These are phyloP conservation scores for Pseudochirops corinnae DNA, from an alignment of 2,797 vertebrate genomes.

Conservation along the genomic window DNA sequence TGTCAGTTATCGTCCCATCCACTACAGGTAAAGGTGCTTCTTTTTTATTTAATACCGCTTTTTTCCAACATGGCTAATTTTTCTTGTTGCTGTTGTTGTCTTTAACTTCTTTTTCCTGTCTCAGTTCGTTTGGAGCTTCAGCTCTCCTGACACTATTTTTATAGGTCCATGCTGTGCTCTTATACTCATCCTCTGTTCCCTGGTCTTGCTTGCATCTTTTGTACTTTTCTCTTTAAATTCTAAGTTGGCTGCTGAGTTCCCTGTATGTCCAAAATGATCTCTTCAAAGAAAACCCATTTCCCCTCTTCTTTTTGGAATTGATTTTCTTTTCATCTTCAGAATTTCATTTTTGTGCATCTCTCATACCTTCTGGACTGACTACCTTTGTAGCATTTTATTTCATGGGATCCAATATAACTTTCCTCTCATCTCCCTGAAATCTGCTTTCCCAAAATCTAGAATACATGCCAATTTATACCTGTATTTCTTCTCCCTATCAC, in stretches of 20 bases:
- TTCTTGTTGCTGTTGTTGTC: not conserved
- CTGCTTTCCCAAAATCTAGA: not conserved
- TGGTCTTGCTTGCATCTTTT: not conserved
- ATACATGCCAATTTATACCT: not conserved
- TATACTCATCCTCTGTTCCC: not conserved
- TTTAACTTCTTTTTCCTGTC: not conserved
- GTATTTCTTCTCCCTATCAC: not conserved
- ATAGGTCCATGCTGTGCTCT: not conserved
- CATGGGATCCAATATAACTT: not conserved
- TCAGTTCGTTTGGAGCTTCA: not conserved
- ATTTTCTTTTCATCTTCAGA: not conserved
- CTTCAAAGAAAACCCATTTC: not conserved
- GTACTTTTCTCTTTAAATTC: not conserved
- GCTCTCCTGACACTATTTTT: not conserved
- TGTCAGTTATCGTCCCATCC: not conserved
- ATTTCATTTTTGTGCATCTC: not conserved
- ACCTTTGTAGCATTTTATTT: not conserved
- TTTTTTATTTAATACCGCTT: not conserved
- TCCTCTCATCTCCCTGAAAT: not conserved
- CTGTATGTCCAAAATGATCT: not conserved
- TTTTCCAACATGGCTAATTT: not conserved
- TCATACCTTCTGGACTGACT: not conserved
- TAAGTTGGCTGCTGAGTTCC: not conserved
- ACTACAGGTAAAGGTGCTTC: not conserved
- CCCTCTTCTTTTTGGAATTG: not conserved